Evolutionary conservation across 2,113 vertebrate genomes (phyloP).

Genomic region (Alligator mississippiensis): DNA sequence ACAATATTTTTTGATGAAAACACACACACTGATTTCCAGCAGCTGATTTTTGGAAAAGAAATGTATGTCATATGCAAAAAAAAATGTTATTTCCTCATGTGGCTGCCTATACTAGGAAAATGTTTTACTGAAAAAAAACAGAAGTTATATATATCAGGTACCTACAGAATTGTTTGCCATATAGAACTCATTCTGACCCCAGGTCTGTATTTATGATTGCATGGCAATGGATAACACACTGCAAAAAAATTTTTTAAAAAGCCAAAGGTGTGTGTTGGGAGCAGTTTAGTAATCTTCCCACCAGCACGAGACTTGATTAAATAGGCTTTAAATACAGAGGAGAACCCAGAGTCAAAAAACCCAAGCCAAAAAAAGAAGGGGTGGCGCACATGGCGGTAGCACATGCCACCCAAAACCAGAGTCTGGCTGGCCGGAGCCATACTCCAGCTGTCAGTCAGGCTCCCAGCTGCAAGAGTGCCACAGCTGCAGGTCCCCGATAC

Average conservation of each 20-base stretch:
- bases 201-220: slow-evolving; percentile 1
- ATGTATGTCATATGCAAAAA: background rate
- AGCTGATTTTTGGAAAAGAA: too few species aligned
- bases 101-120: background rate
- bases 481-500: too few species aligned
- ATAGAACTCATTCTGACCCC: background rate
- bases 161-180: background rate
- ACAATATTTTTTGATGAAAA: too few species aligned
- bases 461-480: too few species aligned
- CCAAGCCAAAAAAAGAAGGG: too few species aligned
- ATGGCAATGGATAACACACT: background rate
- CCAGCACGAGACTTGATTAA: background rate
- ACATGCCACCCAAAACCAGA: too few species aligned
- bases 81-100: background rate
- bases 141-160: background rate
- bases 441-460: too few species aligned
- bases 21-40: too few species aligned
- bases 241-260: background rate
- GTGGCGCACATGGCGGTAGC: too few species aligned
- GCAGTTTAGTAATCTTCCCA: background rate
- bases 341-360: background rate
- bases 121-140: background rate
- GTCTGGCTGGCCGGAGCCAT: too few species aligned
- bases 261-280: background rate
- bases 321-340: background rate